Percentiles rank a stretch among this genome's conserved stretches.
Evolutionary conservation across 2,797 vertebrate genomes (phyloP).

Genomic region (Megalops cyprinoides): DNA sequence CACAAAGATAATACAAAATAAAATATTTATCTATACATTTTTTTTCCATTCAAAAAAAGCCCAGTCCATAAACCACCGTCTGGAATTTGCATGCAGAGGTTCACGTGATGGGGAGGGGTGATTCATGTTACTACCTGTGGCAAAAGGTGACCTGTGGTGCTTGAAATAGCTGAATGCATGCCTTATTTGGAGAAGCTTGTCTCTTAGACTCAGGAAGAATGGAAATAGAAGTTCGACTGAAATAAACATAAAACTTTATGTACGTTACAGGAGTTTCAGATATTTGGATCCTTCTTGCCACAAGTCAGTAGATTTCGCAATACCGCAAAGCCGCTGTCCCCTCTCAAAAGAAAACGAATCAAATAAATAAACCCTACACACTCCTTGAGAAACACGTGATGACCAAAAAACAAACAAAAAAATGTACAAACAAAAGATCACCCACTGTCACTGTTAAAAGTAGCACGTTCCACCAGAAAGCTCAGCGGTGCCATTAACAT

Average conservation of each 20-base stretch:
- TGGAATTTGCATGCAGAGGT: constrained; percentile 39
- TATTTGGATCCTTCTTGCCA: constrained; percentile 5
- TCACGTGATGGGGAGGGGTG: constrained; percentile 31
- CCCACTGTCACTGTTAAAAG: constrained; percentile 55
- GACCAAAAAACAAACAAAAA: constrained; percentile 33
- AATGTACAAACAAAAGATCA: constrained; percentile 43
- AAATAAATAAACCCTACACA: constrained; percentile 36
- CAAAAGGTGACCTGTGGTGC: neutral
- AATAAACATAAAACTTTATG: neutral
- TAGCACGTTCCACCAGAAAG: constrained; percentile 57
- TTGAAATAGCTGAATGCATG: neutral
- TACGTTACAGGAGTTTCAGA: neutral
- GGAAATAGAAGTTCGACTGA: neutral
- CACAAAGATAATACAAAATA: constrained; percentile 50
- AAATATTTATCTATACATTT: constrained; percentile 54
- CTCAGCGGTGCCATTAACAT: constrained; percentile 58
- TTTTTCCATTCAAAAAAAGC: constrained; percentile 50
- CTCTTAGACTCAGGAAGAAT: neutral
- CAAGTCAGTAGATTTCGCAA: constrained; percentile 7
- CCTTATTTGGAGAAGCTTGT: neutral
- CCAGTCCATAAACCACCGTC: constrained; percentile 43
- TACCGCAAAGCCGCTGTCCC: neutral
- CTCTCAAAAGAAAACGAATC: constrained; percentile 25
- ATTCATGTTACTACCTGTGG: constrained; percentile 31
- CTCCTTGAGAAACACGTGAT: constrained; percentile 44